phyloP scores from a whole-genome alignment of 2,888 invertebrate species.

The Osmoderma eremita region DNA sequence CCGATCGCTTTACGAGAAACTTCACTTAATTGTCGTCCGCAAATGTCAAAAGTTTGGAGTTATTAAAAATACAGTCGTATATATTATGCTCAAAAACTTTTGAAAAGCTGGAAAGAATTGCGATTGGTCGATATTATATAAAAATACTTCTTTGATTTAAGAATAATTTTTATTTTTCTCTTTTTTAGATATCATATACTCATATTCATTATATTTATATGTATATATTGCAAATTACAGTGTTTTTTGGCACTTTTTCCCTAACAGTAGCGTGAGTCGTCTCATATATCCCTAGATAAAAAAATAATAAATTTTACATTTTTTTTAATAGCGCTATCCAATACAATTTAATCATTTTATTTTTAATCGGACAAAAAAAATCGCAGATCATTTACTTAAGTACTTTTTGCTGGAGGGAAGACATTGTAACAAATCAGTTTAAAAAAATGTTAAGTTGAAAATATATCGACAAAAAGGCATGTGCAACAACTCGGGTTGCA shows the following conservation, averaged over 20 bases:
- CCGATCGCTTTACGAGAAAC: too few species aligned
- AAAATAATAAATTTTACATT: constrained; percentile 1
- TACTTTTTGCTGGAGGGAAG: constrained; percentile 4
- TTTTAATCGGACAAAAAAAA: neutral
- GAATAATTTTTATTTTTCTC: neutral
- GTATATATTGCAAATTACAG: constrained; percentile 27
- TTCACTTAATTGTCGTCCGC: too few species aligned
- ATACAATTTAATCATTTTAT: neutral
- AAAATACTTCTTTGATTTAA: neutral
- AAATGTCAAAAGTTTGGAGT: too few species aligned
- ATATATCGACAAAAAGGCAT: too few species aligned
- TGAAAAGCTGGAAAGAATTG: too few species aligned
- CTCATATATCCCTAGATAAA: too few species aligned
- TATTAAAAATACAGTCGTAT: too few species aligned
- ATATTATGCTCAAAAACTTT: too few species aligned
- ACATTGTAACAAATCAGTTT: neutral
- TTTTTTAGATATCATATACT: constrained; percentile 2
- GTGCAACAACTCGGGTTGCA: too few species aligned
- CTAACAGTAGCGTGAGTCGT: constrained; percentile 6
- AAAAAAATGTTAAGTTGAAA: too few species aligned
- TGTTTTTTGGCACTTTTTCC: constrained; percentile 31
- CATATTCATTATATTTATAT: constrained; percentile 15
- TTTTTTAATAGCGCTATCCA: neutral
- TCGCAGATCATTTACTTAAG: neutral
- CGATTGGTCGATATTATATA: too few species aligned